A percentile compares a stretch with the other conserved stretches of the same genome.
These are phyloP conservation scores for Anthoscopus minutus DNA, from an alignment of 2,113 vertebrate genomes.

Conservation along the genomic window DNA sequence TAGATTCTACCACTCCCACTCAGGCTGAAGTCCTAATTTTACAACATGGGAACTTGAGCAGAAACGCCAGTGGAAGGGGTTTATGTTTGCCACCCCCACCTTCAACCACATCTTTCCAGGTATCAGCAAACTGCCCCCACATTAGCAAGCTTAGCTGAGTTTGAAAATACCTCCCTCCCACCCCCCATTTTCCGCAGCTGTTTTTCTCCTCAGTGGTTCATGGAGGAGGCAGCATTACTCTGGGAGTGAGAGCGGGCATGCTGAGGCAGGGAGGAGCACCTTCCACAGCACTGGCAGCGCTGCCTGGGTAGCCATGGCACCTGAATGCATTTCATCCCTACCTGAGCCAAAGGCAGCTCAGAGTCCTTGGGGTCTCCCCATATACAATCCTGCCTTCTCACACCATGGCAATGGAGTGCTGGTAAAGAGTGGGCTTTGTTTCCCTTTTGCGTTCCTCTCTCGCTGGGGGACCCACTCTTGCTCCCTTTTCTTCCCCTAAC, in stretches of 20 bases:
- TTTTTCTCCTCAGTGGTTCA: background rate
- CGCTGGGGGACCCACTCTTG: background rate
- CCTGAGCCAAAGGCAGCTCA: background rate
- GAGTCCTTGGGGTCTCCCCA: fast-evolving
- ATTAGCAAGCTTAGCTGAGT: background rate
- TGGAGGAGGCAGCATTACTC: fast-evolving
- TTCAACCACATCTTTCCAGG: slow-evolving; percentile 1
- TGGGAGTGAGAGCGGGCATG: background rate
- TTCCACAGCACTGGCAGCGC: background rate
- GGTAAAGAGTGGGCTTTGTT: background rate
- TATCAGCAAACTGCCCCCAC: background rate
- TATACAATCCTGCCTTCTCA: background rate
- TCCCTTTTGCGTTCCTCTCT: background rate
- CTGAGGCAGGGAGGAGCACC: background rate
- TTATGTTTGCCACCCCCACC: background rate
- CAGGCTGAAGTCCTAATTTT: slow-evolving; percentile 29
- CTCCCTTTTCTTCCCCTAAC: background rate
- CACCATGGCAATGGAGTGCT: background rate
- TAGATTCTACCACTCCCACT: slow-evolving; percentile 10
- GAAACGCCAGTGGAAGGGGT: background rate
- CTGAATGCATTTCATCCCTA: background rate
- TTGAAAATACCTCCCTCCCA: background rate
- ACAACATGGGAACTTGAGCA: background rate
- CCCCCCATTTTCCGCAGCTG: background rate
- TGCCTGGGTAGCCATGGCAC: background rate